Evolutionary conservation across 1,140 invertebrate species (phyloP), one percentile per base, ranked within the genome.

Genomic region (Zaprionus ghesquierei): DNA sequence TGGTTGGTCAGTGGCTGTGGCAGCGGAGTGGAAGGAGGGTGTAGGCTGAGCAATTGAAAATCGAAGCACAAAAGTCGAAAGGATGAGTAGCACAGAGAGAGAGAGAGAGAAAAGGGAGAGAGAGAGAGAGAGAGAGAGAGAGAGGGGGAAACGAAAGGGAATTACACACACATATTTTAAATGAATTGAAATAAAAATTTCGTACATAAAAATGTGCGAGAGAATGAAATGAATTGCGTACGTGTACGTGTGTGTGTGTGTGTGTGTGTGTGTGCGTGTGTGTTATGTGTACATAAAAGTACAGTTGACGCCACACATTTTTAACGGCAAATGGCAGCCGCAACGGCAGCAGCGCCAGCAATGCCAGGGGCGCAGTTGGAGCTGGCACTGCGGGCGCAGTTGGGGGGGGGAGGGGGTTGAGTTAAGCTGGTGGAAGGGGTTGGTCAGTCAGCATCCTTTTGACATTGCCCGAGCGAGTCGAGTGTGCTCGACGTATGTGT

Each of bases 91-190:
- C n/a, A 51, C 22, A 65, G 59, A 27, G 60, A 59, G 41, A 41
- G 38, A 58, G 18, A 31, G 53, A 46, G 20, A 74, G 10, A 6
- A 31, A 35, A 18, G 54, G 46, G 18, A 59, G 9, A 20, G 15
- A 33, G 23, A 44, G 59, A 65, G 46, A 46, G 46, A 56, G 22
- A 23, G 56, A 44, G 15, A 74, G 10, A 6, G 29, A 35, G 18
- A 59, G 53, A 77, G 74, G 51, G 64, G 33, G 51, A 60, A 73
- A 61, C 82, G 41, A 46, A 46, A 46, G 41, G 41, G 41, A 46
- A 89, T 87, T 85, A 85, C 81, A 85, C 81, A 85, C 81, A 81
- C 81, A 81, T 86, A 86, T 86, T 87, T 86, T 84, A 87, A 87
- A 87, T 89, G 84, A 80, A 87, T 89, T 87, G 84, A 89, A 87